Evolutionary conservation across 2,797 vertebrate species (phyloP), one percentile per base, ranked within the genome.

Genomic region (Brachymystax lenok): DNA sequence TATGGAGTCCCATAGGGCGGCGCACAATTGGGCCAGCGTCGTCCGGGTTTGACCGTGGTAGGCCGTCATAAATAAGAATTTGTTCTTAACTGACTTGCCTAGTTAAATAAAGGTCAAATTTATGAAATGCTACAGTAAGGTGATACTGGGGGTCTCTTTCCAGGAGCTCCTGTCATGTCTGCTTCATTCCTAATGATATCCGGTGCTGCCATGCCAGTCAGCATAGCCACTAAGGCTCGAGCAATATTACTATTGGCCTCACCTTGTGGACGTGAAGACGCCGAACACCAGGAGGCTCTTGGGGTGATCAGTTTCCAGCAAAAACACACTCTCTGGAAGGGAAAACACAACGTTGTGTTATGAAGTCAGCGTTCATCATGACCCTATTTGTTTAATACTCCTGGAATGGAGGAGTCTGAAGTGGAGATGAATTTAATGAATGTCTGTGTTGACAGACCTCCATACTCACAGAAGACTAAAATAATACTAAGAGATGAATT

Each of bases 241-340:
- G 80, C 83, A 87, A 87, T 88, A 85, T 86, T 92, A 74, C 70
- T 52, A 56, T 14, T n/a, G 33, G 19, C 30, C 86, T 86, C 94
- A 99, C 98, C 98, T 99, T 52, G 98, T 99, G 74, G 98, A 98
- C 61, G 97, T 97, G 92, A 99, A 99, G 91, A 99, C 95, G 80
- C 97, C 98, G 86, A 98, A 99, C 71, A 99, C 93, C 69, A 98
- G 87, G 0, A 97, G 95, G 75, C 95, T 95, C 85, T 98, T 96
- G 56, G 98, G 97, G 72, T 97, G 96, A 80, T 99, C 98, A 0
- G 93, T 95, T 91, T 99, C 98, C 90, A 99, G 91, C 79, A 99
- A 93, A 96, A 99, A 98, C 69, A 99, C 95, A 82, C 96, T 98
- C 93, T 99, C 98, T 99, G 92, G 51, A 92, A 91, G 73, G 46